These are phyloP conservation scores for Lasioglossum zephyrum DNA, from an alignment of 2,888 invertebrate species.

Conservation along the genomic window DNA sequence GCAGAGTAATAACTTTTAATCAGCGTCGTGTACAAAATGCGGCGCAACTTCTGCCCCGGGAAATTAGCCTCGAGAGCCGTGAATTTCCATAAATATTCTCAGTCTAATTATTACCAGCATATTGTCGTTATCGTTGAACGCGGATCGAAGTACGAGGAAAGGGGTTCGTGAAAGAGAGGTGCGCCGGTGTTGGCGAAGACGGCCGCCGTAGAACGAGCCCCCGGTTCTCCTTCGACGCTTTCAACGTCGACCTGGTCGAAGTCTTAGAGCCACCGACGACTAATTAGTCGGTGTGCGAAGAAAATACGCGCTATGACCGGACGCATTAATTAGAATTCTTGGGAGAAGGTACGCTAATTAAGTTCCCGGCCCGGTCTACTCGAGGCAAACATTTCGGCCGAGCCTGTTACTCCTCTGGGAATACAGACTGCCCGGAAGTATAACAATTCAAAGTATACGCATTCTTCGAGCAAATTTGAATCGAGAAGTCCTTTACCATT, in stretches of 20 bases:
- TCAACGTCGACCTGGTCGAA: conserved; percentile 1
- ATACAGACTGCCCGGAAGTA: background rate
- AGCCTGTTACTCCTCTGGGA: background rate
- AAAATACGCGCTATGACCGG: background rate
- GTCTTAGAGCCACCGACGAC: conserved; percentile 17
- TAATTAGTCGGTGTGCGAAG: conserved; percentile 21
- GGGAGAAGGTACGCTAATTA: conserved; percentile 10
- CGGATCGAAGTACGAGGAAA: background rate
- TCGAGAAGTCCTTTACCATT: background rate
- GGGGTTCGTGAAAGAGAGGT: background rate
- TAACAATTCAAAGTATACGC: background rate
- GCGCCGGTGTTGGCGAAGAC: background rate
- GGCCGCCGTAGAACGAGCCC: background rate
- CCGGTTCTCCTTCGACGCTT: background rate
- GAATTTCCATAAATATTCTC: conserved; percentile 1
- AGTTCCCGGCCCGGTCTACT: background rate
- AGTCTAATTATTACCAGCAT: background rate
- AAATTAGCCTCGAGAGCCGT: background rate
- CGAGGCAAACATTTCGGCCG: background rate
- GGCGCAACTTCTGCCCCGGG: background rate
- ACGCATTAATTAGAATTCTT: conserved; percentile 19
- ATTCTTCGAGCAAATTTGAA: background rate
- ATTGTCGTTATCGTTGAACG: background rate
- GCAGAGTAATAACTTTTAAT: background rate
- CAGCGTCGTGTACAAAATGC: background rate